Percentiles rank a stretch among this genome's conserved stretches.
These are phyloP conservation scores for Lasioglossum albipes DNA, from an alignment of 1,140 invertebrate species.

Conservation along the genomic window DNA sequence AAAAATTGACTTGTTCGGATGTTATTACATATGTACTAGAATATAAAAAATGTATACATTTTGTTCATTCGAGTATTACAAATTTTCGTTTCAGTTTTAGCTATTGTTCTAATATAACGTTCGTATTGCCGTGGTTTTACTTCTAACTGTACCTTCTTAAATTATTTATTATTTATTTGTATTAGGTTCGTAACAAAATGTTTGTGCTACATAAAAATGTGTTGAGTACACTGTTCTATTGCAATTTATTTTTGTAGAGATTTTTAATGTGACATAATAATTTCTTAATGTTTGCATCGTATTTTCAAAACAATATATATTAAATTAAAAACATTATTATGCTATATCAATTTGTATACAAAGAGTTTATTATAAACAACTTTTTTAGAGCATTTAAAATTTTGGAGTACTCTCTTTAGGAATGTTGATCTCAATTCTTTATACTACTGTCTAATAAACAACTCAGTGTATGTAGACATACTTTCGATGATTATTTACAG, in stretches of 20 bases:
- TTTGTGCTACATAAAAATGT: not conserved
- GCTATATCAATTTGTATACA: not conserved
- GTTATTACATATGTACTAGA: not conserved
- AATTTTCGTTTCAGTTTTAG: not conserved
- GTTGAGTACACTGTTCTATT: not conserved
- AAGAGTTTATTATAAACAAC: not conserved
- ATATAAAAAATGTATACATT: constrained; percentile 2
- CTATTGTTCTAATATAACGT: not conserved
- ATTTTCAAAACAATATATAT: not conserved
- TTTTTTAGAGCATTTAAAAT: not conserved
- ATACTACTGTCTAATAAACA: not conserved
- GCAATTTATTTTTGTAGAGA: not conserved
- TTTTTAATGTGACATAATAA: not conserved
- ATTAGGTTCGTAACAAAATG: not conserved
- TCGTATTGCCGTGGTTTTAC: not conserved
- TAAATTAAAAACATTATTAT: constrained; percentile 7
- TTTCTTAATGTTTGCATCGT: not conserved
- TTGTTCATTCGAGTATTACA: constrained; percentile 9
- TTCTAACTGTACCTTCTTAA: not conserved
- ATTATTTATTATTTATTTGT: constrained; percentile 8
- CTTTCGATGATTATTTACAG: not conserved
- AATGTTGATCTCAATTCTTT: constrained; percentile 2
- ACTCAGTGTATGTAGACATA: not conserved
- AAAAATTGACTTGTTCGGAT: constrained; percentile 24
- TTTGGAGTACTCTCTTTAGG: not conserved